phyloP scores from a whole-genome alignment of 2,888 invertebrate genomes.

The Agriotes lineatus region DNA sequence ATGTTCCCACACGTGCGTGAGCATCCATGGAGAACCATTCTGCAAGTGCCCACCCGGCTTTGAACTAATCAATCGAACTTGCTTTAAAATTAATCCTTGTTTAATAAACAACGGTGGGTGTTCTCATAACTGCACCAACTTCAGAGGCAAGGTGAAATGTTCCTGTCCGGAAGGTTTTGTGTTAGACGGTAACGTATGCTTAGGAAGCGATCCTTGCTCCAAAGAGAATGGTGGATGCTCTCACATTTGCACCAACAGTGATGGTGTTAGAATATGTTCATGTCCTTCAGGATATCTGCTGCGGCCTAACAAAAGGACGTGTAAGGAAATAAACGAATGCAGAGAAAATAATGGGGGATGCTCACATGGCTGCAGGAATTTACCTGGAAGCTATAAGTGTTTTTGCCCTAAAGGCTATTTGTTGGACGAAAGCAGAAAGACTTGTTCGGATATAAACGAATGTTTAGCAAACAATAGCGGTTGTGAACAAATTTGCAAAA shows the following conservation, averaged over 20 bases:
- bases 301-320: constrained; percentile 63
- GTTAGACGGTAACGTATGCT: constrained; percentile 56
- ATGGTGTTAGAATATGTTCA: constrained; percentile 66
- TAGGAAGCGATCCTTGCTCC: constrained; percentile 64
- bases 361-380: constrained; percentile 72
- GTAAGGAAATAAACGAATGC: constrained; percentile 72
- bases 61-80: constrained; percentile 58
- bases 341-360: constrained; percentile 72
- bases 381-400: constrained; percentile 68
- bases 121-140: constrained; percentile 66
- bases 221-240: constrained; percentile 66
- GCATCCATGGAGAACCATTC: constrained; percentile 66
- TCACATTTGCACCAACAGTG: constrained; percentile 63
- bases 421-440: constrained; percentile 58
- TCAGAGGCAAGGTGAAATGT: constrained; percentile 42
- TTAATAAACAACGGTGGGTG: constrained; percentile 71
- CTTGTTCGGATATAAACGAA: constrained; percentile 64
- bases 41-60: constrained; percentile 68
- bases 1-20: constrained; percentile 69
- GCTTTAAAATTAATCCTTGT: constrained; percentile 57
- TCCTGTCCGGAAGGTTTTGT: constrained; percentile 44
- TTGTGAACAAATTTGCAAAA: constrained; percentile 65
- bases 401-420: constrained; percentile 66
- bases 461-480: constrained; percentile 68
- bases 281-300: constrained; percentile 69